A percentile compares a stretch with the other conserved stretches of the same genome.
phyloP scores from a whole-genome alignment of 2,797 vertebrate genomes.

The Xiphophorus birchmanni region DNA sequence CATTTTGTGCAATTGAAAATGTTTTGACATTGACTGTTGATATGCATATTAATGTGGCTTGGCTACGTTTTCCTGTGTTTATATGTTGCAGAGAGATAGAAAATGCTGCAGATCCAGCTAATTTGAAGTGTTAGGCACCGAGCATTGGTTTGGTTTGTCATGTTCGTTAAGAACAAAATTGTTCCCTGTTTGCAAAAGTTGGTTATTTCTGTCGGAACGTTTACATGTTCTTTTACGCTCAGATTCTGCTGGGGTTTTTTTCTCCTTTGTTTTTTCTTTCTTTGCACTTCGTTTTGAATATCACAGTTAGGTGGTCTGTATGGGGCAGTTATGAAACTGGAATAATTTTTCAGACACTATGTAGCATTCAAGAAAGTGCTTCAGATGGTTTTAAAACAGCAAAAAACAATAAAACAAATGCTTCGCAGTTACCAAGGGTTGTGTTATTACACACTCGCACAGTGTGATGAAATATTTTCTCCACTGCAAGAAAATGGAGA shows the following conservation, averaged over 20 bases:
- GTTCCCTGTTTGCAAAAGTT: slow-evolving; percentile 32
- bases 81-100: slow-evolving; percentile 24
- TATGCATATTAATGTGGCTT: slow-evolving; percentile 41
- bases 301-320: slow-evolving; percentile 22
- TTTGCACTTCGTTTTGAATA: slow-evolving; percentile 21
- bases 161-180: slow-evolving; percentile 17
- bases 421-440: background rate
- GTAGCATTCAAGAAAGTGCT: background rate
- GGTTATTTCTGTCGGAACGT: slow-evolving; percentile 43
- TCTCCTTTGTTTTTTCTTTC: background rate
- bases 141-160: slow-evolving; percentile 14
- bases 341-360: slow-evolving; percentile 16
- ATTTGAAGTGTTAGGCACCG: slow-evolving; percentile 14
- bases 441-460: background rate
- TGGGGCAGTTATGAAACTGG: slow-evolving; percentile 40
- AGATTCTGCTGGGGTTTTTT: background rate
- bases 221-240: slow-evolving; percentile 44
- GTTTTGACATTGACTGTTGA: slow-evolving; percentile 51
- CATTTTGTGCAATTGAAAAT: slow-evolving; percentile 65
- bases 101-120: slow-evolving; percentile 29
- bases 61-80: slow-evolving; percentile 27
- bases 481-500: background rate
- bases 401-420: background rate
- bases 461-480: background rate
- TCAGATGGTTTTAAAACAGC: slow-evolving; percentile 3